phyloP scores from a whole-genome alignment of 2,888 invertebrate genomes.

The Lacanobia wlatinum region DNA sequence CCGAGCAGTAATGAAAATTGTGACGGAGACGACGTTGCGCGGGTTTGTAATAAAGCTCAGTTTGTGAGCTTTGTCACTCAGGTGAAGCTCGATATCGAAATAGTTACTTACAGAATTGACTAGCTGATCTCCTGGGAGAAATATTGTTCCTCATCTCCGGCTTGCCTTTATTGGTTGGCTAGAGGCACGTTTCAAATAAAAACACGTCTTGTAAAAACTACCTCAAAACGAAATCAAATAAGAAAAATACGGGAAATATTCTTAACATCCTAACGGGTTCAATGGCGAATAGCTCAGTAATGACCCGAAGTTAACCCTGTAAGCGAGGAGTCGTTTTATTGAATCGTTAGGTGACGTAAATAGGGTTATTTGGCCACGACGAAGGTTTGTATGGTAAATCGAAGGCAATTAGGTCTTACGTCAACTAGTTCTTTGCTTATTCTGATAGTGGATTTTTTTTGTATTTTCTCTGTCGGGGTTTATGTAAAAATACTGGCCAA shows the following conservation, averaged over 20 bases:
- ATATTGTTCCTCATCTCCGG: no score
- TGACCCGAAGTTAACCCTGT: conserved; percentile 48
- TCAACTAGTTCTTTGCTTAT: conserved; percentile 9
- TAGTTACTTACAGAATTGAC: no score
- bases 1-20: no score
- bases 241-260: conserved; percentile 3
- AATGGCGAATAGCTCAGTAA: conserved; percentile 42
- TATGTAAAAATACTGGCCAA: no score
- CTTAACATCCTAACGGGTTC: conserved; percentile 9
- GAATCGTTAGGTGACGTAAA: conserved; percentile 56
- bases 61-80: no score
- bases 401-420: conserved; percentile 45
- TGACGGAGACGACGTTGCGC: no score
- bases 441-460: background rate
- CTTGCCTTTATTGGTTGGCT: no score
- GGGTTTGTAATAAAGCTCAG: no score
- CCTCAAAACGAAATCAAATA: background rate
- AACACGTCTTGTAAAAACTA: background rate
- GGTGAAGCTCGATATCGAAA: no score
- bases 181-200: background rate
- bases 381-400: conserved; percentile 51
- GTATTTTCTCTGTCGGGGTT: background rate
- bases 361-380: conserved; percentile 55
- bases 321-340: conserved; percentile 43
- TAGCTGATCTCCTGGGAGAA: no score